phyloP scores from a whole-genome alignment of 2,113 vertebrate species.

The Colaptes auratus region DNA sequence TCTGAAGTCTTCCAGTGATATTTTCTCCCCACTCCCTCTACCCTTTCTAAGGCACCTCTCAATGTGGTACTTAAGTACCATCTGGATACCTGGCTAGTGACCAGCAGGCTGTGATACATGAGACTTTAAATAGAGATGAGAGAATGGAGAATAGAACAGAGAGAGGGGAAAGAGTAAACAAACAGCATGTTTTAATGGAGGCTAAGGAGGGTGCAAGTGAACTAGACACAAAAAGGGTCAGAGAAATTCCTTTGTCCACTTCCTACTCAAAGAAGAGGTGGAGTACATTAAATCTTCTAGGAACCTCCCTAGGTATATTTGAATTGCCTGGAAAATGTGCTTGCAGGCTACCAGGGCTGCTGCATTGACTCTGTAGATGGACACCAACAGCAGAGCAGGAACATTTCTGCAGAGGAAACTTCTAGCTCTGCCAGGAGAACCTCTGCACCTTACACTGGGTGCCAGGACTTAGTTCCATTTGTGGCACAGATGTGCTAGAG shows the following conservation, averaged over 20 bases:
- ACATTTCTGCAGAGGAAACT: neutral
- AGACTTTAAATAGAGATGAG: neutral
- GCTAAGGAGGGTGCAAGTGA: neutral
- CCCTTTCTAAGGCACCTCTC: slow-evolving; percentile 32
- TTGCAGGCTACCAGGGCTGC: neutral
- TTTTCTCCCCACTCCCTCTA: neutral
- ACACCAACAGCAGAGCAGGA: neutral
- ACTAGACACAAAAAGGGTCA: neutral
- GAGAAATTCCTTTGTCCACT: neutral
- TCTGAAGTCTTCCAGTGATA: slow-evolving; percentile 3
- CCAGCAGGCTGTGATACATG: slow-evolving; percentile 8
- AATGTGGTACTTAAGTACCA: neutral
- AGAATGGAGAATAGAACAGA: neutral
- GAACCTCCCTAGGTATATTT: neutral
- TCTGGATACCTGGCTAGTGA: slow-evolving; percentile 50
- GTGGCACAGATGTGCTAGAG: neutral
- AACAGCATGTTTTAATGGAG: neutral
- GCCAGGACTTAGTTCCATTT: neutral
- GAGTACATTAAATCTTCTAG: neutral
- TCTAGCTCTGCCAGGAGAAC: neutral
- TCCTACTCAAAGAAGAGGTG: neutral
- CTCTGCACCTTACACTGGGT: neutral
- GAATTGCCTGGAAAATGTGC: neutral
- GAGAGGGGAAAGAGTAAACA: neutral
- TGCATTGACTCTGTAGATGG: neutral